These are phyloP conservation scores for Lithophane semibrunnea DNA, from an alignment of 2,888 invertebrate species.

Conservation along the genomic window DNA sequence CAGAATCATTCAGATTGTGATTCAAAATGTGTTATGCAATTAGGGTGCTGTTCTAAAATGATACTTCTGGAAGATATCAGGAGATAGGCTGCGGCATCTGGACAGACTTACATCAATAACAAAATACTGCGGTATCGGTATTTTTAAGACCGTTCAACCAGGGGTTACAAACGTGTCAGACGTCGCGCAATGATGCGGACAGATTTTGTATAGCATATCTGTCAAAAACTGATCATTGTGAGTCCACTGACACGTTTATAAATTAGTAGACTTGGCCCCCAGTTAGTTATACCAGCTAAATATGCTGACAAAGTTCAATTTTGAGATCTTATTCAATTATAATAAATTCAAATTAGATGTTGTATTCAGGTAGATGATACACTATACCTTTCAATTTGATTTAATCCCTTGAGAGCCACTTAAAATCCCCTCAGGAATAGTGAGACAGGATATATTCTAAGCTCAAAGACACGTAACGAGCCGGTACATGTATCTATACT, in stretches of 20 bases:
- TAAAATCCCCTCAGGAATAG: slow-evolving; percentile 30
- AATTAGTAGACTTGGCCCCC: too few relatives aligned
- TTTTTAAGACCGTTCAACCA: too few relatives aligned
- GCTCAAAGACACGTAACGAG: slow-evolving; percentile 34
- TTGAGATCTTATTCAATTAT: not conserved
- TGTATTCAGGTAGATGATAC: slow-evolving; percentile 38
- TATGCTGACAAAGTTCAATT: not conserved
- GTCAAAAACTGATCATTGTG: too few relatives aligned
- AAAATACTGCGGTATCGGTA: not conserved
- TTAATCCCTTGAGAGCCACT: slow-evolving; percentile 51
- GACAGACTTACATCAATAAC: not conserved
- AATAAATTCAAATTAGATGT: slow-evolving; percentile 16
- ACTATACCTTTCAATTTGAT: slow-evolving; percentile 41
- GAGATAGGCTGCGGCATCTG: not conserved
- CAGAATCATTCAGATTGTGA: too few relatives aligned
- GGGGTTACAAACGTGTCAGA: too few relatives aligned
- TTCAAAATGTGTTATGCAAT: too few relatives aligned
- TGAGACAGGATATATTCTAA: slow-evolving; percentile 15
- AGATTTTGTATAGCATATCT: too few relatives aligned
- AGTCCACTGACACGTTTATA: too few relatives aligned
- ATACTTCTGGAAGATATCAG: not conserved
- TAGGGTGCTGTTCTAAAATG: not conserved
- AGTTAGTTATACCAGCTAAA: not conserved
- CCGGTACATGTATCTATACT: not conserved
- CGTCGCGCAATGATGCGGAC: too few relatives aligned